Evolutionary conservation across 2,888 invertebrate genomes (phyloP).

Genomic region (Didymodactylos carnosus): DNA sequence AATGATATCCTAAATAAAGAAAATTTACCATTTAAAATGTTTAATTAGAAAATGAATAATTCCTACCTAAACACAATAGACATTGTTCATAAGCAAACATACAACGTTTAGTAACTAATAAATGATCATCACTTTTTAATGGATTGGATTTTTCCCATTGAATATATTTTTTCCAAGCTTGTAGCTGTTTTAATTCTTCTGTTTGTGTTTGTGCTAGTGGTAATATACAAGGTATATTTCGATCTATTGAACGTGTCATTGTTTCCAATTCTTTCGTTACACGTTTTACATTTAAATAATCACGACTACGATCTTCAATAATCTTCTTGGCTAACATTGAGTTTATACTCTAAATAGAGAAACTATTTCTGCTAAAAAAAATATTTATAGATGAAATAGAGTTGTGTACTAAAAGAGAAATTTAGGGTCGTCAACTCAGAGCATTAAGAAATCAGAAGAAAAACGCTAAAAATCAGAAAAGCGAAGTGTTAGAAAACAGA

Average conservation of each 20-base stretch:
- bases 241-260: conserved; percentile 75
- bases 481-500: no score
- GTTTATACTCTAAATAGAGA: conserved; percentile 50
- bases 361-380: neutral
- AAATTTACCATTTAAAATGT: neutral
- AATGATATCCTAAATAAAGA: neutral
- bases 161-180: conserved; percentile 83
- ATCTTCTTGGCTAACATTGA: conserved; percentile 80
- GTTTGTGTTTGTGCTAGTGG: conserved; percentile 50
- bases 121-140: conserved; percentile 74
- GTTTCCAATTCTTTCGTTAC: conserved; percentile 86
- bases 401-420: no score
- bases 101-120: conserved; percentile 39
- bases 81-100: conserved; percentile 98
- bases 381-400: neutral
- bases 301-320: conserved; percentile 76
- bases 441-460: no score
- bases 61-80: conserved; percentile 77
- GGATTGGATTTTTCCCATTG: conserved; percentile 92
- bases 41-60: conserved; percentile 85
- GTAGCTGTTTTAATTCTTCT: conserved; percentile 74
- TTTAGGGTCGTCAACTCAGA: no score
- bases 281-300: conserved; percentile 86
- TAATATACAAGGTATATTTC: conserved; percentile 87
- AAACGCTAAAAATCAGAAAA: no score